Percentiles rank a stretch among this genome's conserved stretches.
Evolutionary conservation across 2,797 vertebrate species (phyloP).

Genomic region (Pogonophryne albipinna): DNA sequence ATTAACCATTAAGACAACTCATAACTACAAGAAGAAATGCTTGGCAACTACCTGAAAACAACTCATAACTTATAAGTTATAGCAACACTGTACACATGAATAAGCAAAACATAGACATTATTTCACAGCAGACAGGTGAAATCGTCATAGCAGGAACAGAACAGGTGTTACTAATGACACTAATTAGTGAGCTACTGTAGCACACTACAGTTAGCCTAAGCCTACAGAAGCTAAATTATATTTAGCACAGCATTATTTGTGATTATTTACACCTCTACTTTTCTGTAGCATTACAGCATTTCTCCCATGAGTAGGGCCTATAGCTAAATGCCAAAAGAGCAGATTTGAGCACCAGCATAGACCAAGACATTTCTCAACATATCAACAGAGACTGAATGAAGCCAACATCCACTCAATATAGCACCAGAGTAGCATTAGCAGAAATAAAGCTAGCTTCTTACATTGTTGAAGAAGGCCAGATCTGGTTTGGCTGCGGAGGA

Average conservation of each 20-base stretch:
- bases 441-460: constrained; percentile 13
- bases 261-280: background rate
- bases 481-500: background rate
- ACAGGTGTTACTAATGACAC: constrained; percentile 12
- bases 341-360: constrained; percentile 2
- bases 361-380: background rate
- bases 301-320: background rate
- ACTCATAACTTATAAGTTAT: background rate
- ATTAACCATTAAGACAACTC: background rate
- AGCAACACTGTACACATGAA: background rate
- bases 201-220: background rate
- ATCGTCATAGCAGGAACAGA: background rate
- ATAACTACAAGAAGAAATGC: background rate
- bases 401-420: background rate
- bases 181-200: background rate
- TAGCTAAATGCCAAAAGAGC: no score
- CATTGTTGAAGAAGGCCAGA: background rate
- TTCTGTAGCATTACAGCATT: background rate
- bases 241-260: background rate
- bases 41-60: background rate
- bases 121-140: background rate
- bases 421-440: background rate
- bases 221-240: background rate
- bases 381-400: background rate
- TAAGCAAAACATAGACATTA: background rate